A percentile compares a stretch with the other conserved stretches of the same genome.
Evolutionary conservation across 2,113 vertebrate genomes (phyloP).

Genomic region (Hydropotes inermis): DNA sequence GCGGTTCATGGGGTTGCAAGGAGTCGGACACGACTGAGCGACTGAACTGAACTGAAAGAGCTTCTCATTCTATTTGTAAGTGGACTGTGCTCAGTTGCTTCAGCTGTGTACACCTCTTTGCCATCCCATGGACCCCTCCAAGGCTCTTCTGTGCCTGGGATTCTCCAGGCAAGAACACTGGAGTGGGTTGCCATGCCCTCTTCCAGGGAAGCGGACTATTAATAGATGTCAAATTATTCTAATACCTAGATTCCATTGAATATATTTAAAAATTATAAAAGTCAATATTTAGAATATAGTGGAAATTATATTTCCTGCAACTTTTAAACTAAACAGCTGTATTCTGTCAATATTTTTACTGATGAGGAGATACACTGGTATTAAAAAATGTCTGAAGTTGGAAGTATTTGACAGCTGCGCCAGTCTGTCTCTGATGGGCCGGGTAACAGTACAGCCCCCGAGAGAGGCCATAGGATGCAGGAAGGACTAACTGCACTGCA

Average conservation of each 20-base stretch:
- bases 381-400: background rate
- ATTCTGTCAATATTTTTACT: background rate
- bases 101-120: background rate
- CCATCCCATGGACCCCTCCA: rapidly evolving
- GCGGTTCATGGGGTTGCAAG: too few relatives aligned
- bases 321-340: background rate
- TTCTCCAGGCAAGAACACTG: background rate
- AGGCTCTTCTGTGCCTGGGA: background rate
- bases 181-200: background rate
- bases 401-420: rapidly evolving
- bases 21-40: too few relatives aligned
- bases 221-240: background rate
- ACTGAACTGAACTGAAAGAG: too few relatives aligned
- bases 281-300: background rate
- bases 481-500: rapidly evolving
- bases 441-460: rapidly evolving
- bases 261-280: background rate
- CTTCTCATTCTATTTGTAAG: background rate
- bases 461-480: rapidly evolving
- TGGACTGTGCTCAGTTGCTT: background rate
- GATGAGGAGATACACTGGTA: background rate
- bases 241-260: background rate
- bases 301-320: background rate
- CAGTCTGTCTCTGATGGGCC: background rate
- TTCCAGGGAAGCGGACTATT: background rate